These are phyloP conservation scores for Eupeodes corollae DNA, from an alignment of 1,140 invertebrate species.

Conservation along the genomic window DNA sequence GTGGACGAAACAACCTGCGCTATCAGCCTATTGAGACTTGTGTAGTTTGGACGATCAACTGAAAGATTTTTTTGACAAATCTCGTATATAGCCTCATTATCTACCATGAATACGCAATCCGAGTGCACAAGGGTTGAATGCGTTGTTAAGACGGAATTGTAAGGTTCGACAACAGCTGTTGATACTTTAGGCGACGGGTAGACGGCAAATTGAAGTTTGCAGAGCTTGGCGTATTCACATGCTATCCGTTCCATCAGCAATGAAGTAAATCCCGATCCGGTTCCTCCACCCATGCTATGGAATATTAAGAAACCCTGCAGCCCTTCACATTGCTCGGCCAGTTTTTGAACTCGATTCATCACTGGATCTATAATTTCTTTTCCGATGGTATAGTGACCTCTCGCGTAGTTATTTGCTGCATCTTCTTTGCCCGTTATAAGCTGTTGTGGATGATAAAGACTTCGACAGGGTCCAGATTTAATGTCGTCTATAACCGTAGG, in stretches of 20 bases:
- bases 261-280: conserved; percentile 61
- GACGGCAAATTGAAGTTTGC: conserved; percentile 58
- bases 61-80: conserved; percentile 59
- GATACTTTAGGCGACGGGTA: conserved; percentile 66
- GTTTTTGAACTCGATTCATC: conserved; percentile 55
- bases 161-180: conserved; percentile 77
- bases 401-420: conserved; percentile 71
- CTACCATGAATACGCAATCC: conserved; percentile 73
- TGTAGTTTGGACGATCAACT: conserved; percentile 61
- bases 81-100: conserved; percentile 78
- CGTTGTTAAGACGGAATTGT: conserved; percentile 70
- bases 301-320: conserved; percentile 73
- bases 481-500: conserved; percentile 48
- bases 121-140: conserved; percentile 65
- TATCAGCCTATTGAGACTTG: conserved; percentile 62
- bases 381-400: conserved; percentile 66
- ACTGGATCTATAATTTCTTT: conserved; percentile 65
- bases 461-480: conserved; percentile 47
- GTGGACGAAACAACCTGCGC: conserved; percentile 61
- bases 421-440: conserved; percentile 69
- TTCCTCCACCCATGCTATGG: conserved; percentile 71
- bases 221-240: conserved; percentile 52
- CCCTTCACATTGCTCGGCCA: conserved; percentile 70
- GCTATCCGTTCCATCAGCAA: conserved; percentile 53
- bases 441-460: conserved; percentile 58